Conservation (phyloP, 2,888 invertebrate species). For the Cantharis rufa region DNA sequence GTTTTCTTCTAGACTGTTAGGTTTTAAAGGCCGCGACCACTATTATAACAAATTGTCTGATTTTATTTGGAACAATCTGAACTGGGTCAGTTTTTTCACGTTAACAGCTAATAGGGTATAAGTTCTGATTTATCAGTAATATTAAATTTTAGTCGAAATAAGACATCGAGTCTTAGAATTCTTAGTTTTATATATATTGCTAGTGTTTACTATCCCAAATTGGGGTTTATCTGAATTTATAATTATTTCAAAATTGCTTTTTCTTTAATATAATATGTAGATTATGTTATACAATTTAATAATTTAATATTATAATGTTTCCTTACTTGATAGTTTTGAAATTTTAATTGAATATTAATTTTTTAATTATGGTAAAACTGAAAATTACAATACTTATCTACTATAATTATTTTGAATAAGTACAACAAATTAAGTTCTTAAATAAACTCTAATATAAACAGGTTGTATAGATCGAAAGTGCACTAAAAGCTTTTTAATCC, state of each 20-base stretch:
- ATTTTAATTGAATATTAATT: neutral
- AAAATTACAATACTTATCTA: neutral
- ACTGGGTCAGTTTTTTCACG: neutral
- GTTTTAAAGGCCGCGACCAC: neutral
- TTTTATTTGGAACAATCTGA: neutral
- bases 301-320: neutral
- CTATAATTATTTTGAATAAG: neutral
- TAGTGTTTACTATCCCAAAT: no score
- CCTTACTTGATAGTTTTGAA: neutral
- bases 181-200: no score
- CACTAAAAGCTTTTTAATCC: constrained; percentile 2
- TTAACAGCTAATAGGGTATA: neutral
- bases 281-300: no score
- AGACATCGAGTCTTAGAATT: no score
- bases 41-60: neutral
- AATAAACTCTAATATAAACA: neutral
- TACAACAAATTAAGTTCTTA: neutral
- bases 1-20: neutral
- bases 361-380: neutral
- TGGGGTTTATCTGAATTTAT: no score
- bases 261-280: no score
- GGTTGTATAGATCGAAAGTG: constrained; percentile 1
- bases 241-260: no score
- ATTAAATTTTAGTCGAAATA: neutral
- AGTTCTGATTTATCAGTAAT: neutral